Base-by-base conservation (phyloP, 2,888 invertebrate genomes). In the Cheilosia vernalis region DNA sequence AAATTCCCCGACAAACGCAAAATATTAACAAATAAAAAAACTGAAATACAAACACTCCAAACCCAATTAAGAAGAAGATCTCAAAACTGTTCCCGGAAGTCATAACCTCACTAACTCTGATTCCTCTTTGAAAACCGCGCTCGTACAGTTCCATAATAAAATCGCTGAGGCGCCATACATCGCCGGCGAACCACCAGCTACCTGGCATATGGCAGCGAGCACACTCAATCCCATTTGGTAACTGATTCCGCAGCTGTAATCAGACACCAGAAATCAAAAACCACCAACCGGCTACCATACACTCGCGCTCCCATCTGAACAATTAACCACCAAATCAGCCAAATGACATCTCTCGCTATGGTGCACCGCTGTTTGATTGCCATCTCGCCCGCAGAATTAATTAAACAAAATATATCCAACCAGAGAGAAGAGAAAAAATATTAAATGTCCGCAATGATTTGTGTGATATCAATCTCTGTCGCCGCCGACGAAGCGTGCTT, bases 391-490 rank as follows among this genome's bases (percentile, higher is more conserved):
- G 76, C 76, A 81, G 81, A 85, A 85, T 85, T 85, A 85, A 85
- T 85, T 85, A 85, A 81, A 37, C 81, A 56, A 81, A 85, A 58
- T 44, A 44, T 30, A 72, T 66, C 76, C 66, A 37, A 13, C 10
- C 10, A 37, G 47, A 66, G 15, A 24, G 56, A 13, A 19, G 58
- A 49, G 47, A 37, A 66, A 61, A 66, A 69, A 76, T 81, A 85
- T 85, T 85, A 85, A 85, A 85, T 81, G 85, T 85, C 81, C 81
- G 40, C 81, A 72, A 85, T 85, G 76, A 85, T 85, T 77, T 81
- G 85, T 77, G 70, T 61, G 85, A 85, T 85, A 81, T 85, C 85
- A 85, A 85, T 81, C 81, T 85, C 51, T 72, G 72, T 66, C 76
- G 42, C 63, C 63, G 47, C 70, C 47, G 63, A 70, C 70, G 64